Evolutionary conservation across 2,888 invertebrate genomes (phyloP), one percentile per base, ranked within the genome.

Genomic region (Sabatieria punctata): DNA sequence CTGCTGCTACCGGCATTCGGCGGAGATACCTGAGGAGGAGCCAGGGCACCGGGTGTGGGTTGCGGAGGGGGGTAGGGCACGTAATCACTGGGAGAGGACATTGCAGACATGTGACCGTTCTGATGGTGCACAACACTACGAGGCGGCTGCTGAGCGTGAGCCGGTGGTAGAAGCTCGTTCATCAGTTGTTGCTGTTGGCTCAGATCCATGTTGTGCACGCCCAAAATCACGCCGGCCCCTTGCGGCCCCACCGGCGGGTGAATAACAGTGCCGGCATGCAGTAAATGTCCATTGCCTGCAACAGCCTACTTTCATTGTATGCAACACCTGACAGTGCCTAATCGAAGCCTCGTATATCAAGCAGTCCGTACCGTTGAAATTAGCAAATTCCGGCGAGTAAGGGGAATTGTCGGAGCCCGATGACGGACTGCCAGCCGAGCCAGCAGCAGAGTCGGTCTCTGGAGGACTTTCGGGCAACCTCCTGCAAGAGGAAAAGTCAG

Each of bases 391-490:
- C 6, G 48, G 48, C 11, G 45, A 45, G 22, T 36, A 48, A 2
- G 48, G 48, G 2, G 30, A 13, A 15, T 27, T 30, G 4, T 41
- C 48, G 18, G 45, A 45, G 8, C 41, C 37, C 2, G 49, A 46
- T 2, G 22, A 13, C 2, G 49, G 46, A 22, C 42, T 46, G 24
- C 46, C 49, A n/a, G 49, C 45, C 21, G 49, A 49, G 11, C 35
- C 35, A 19, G 45, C 42, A 2, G 33, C 42, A 15, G 46, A 41
- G 33, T 49, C 46, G n/a, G 49, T 48, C 22, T 48, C 45, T 15
- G 48, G 48, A 4, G 48, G 48, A 41, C 45, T 45, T 3, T 48
- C 48, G 2, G 48, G 48, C 30, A 48, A 22, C 2, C 33, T n/a
- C 6, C 45, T 45, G 37, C 11, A 38, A 6, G 11, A 13, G 11